Base-by-base conservation (phyloP, 2,797 vertebrate species). In the Cirrhinus mrigala region DNA sequence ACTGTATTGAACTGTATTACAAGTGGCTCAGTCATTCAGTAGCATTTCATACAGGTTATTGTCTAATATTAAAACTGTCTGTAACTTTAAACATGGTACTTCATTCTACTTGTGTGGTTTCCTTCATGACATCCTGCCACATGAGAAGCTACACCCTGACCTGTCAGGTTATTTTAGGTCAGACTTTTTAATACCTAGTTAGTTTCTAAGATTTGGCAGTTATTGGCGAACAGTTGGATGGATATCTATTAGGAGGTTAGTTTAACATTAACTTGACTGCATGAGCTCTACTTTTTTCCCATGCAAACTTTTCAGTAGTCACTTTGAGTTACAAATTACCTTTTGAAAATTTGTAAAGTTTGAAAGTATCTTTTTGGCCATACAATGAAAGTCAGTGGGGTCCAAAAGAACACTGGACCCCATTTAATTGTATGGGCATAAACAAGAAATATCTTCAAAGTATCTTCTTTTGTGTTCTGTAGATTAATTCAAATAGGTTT, bases 51-150 rank as follows among this genome's bases (percentile, higher is more conserved):
- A n/a, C 27, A 8, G 12, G 56, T 58, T 22, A 16, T 58, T 8
- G 8, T 60, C 18, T 60, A 20, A 29, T 3, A 33, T 29, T 54
- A 20, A 54, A 27, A 52, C 33, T 4, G n/a, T 24, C 9, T 64
- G 18, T 9, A n/a, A 56, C 52, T 66, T 79, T 69, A 69, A 81
- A 54, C 6, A 16, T 12, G 66, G 33, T 15, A 70, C 54, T 37
- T 70, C 7, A 22, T 56, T 69, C 14, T 70, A 24, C 33, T 56
- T 1, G 22, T 81, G 66, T 70, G 79, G 79, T 70, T 81, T 81
- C 66, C 66, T 70, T 54, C 48, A 40, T 56, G 33, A 69, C 66
- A 81, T 70, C 79, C 79, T 81, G 79, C 64, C 50, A 11, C 66
- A 54, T 18, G 50, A 70, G 50, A 56, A 81, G 14, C 79, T 16